phyloP scores from a whole-genome alignment of 2,888 invertebrate species.

The Trachelus iudaicus region DNA sequence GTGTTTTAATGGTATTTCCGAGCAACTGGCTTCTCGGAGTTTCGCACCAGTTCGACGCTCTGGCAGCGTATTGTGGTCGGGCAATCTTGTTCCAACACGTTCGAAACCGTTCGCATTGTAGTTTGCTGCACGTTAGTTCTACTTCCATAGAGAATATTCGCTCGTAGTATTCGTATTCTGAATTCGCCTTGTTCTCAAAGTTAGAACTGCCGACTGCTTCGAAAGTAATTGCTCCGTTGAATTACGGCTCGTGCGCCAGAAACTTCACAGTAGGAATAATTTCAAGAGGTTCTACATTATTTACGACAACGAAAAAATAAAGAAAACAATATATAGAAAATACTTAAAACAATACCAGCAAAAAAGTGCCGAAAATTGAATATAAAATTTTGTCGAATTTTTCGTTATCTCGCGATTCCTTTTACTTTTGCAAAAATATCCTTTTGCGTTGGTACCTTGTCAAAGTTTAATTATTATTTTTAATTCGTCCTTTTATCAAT shows the following conservation, averaged over 20 bases:
- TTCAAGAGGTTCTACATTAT: not conserved
- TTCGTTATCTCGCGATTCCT: not conserved
- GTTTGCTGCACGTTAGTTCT: not conserved
- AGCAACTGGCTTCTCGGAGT: not conserved
- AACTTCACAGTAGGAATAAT: not conserved
- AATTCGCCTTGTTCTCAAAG: not conserved
- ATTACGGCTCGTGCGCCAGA: not conserved
- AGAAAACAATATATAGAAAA: not conserved
- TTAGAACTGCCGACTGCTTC: not conserved
- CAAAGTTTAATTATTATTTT: not conserved
- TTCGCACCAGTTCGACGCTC: not conserved
- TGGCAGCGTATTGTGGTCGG: not conserved
- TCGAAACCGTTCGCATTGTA: not conserved
- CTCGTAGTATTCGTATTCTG: not conserved
- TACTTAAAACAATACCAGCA: not conserved
- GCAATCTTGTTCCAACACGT: not conserved
- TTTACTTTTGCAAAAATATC: not conserved
- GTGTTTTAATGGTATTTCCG: not conserved
- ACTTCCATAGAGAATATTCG: not conserved
- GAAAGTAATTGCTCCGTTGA: not conserved
- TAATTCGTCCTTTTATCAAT: not conserved
- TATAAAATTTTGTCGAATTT: not conserved
- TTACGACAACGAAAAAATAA: not conserved
- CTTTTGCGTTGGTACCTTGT: not conserved
- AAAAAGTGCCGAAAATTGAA: not conserved